phyloP scores from a whole-genome alignment of 2,888 invertebrate genomes.

The Drosophila planitibia region DNA sequence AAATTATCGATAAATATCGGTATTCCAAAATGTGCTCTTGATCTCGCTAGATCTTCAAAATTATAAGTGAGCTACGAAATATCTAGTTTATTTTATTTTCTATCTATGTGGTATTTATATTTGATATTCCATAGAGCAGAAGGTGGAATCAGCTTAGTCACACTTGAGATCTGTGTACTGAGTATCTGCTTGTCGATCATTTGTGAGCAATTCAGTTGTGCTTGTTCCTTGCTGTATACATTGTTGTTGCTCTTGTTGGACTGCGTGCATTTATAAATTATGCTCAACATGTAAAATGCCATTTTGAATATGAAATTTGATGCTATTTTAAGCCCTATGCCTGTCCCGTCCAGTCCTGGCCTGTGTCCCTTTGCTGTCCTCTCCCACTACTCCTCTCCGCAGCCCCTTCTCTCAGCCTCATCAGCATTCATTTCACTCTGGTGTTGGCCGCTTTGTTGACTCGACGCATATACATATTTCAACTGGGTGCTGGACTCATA shows the following conservation, averaged over 20 bases:
- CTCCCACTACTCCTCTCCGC: constrained; percentile 2
- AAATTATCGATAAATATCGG: not conserved
- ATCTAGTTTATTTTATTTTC: not conserved
- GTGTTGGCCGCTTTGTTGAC: constrained; percentile 53
- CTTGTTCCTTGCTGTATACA: constrained; percentile 32
- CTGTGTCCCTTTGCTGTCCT: not conserved
- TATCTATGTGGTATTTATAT: not conserved
- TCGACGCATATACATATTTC: constrained; percentile 48
- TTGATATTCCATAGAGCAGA: not conserved
- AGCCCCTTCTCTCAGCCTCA: not conserved
- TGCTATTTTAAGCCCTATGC: constrained; percentile 82
- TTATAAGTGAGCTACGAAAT: accelerated
- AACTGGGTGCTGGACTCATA: constrained; percentile 44
- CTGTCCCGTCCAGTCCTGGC: constrained; percentile 12
- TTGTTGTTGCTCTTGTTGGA: constrained; percentile 32
- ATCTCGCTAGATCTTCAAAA: not conserved
- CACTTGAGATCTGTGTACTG: not conserved
- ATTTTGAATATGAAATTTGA: constrained; percentile 86
- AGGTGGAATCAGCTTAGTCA: not conserved
- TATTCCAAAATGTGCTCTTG: not conserved
- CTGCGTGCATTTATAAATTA: constrained; percentile 84
- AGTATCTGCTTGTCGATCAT: not conserved
- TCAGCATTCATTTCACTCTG: constrained; percentile 7
- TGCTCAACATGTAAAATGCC: constrained; percentile 85
- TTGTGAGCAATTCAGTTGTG: no score